These are phyloP conservation scores for Tangara arthus DNA, from an alignment of 2,797 vertebrate genomes.

Conservation along the genomic window DNA sequence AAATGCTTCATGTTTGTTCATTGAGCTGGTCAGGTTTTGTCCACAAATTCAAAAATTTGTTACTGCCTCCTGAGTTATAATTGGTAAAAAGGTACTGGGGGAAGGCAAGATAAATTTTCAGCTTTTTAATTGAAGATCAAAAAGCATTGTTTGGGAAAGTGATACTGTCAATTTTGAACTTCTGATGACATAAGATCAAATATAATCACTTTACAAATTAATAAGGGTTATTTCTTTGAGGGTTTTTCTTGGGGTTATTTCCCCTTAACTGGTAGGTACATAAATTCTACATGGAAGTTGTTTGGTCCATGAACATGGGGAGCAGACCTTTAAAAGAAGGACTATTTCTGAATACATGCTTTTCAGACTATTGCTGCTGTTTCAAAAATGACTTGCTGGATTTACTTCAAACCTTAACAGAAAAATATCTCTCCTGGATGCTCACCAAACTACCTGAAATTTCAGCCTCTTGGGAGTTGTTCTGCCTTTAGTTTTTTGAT, in stretches of 20 bases:
- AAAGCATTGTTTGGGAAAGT: not conserved
- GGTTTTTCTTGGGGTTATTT: accelerated
- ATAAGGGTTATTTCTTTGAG: not conserved
- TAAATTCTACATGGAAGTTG: not conserved
- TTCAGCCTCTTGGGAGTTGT: not conserved
- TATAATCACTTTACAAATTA: not conserved
- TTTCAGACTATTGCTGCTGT: not conserved
- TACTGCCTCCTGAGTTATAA: not conserved
- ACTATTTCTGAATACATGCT: not conserved
- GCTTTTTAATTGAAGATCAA: not conserved
- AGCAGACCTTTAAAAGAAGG: not conserved
- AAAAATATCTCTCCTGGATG: not conserved
- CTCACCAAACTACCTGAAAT: not conserved
- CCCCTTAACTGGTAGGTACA: not conserved
- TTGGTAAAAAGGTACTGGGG: not conserved
- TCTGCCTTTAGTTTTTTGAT: not conserved
- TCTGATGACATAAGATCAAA: not conserved
- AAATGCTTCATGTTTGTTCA: not conserved
- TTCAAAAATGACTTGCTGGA: not conserved
- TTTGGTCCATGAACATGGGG: not conserved
- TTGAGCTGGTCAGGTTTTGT: not conserved
- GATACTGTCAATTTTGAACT: not conserved
- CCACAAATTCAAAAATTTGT: not conserved
- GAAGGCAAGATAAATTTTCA: not conserved
- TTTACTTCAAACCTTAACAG: not conserved